Base-by-base conservation (phyloP, 2,888 invertebrate genomes). In the Tanytarsus gracilentus region DNA sequence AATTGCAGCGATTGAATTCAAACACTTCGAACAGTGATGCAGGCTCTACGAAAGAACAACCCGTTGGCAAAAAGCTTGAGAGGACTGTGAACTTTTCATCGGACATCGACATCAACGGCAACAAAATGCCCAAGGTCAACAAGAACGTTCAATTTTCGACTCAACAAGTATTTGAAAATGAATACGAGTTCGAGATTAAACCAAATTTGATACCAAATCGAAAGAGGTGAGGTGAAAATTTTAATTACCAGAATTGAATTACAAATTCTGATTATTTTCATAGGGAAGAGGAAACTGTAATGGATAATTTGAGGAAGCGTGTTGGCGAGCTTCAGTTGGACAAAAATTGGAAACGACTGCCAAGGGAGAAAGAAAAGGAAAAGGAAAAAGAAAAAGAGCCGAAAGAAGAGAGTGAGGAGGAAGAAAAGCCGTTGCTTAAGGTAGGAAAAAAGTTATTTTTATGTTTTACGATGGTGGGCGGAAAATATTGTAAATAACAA, bases 231-330 rank as follows among this genome's bases (percentile, higher is more conserved):
- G 56, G 18, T 52, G 5, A 18, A 18, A 9, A 18, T 11, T 39
- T 25, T 14, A 8, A 9, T 23, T n/a, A 30, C 1, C 3, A 9
- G 30, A 25, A 18, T 30, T 14, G 8, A 2, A 8, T 4, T 29
- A 49, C 2, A 25, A 49, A 11, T 11, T 8, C 2, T 11, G 23
- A 21, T 6, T n/a, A 29, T 36, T n/a, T 23, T n/a, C 21, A 2
- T 27, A 66, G 84, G 33, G 86, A 87, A 70, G 86, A 86, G 72
- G 80, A 83, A 63, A 76, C 77, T 52, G 83, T 84, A 36, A 75
- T 86, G 67, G 83, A 83, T 66, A 86, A 86, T 71, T 76, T 87
- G 61, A 76, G 83, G 65, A 81, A 81, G 70, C 80, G 84, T 66
- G 82, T 86, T 50, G 78, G 58, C 5, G 58, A 58, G 7, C 11